phyloP scores from a whole-genome alignment of 1,140 invertebrate genomes.

The Ceratina australensis region DNA sequence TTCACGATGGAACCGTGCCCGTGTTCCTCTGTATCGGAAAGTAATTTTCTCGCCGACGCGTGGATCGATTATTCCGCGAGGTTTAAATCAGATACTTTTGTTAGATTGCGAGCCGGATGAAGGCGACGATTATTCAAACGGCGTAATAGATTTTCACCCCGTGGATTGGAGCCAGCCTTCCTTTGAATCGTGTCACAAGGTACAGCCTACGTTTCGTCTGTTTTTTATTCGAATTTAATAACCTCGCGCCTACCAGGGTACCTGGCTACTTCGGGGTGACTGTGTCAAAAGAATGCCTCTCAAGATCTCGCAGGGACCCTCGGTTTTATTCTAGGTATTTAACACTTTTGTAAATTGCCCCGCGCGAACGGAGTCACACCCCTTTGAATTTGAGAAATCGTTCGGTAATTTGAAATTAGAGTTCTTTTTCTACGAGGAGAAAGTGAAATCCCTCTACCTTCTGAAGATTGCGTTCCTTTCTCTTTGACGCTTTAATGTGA shows the following conservation, averaged over 20 bases:
- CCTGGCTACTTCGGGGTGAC: too few species aligned
- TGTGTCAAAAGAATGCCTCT: neutral
- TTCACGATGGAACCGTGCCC: neutral
- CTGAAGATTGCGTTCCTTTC: constrained; percentile 33
- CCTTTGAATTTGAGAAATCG: neutral
- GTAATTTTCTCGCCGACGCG: constrained; percentile 20
- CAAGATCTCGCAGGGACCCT: too few species aligned
- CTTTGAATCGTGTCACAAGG: neutral
- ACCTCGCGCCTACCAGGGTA: too few species aligned
- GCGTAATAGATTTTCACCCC: neutral
- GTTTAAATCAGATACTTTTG: constrained; percentile 1
- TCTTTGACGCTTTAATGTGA: constrained; percentile 54
- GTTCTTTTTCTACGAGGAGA: neutral
- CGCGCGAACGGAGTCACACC: too few species aligned
- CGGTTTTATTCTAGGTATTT: too few species aligned
- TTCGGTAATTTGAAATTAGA: neutral
- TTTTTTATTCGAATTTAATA: constrained; percentile 15
- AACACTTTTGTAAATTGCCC: too few species aligned
- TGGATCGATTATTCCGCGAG: neutral
- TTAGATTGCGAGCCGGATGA: too few species aligned
- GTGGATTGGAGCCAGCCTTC: neutral
- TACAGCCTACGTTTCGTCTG: neutral
- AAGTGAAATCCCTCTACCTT: constrained; percentile 27
- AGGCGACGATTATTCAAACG: neutral
- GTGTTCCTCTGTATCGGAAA: constrained; percentile 25